phyloP scores from a whole-genome alignment of 2,797 vertebrate genomes.

The Clarias platycephalus region DNA sequence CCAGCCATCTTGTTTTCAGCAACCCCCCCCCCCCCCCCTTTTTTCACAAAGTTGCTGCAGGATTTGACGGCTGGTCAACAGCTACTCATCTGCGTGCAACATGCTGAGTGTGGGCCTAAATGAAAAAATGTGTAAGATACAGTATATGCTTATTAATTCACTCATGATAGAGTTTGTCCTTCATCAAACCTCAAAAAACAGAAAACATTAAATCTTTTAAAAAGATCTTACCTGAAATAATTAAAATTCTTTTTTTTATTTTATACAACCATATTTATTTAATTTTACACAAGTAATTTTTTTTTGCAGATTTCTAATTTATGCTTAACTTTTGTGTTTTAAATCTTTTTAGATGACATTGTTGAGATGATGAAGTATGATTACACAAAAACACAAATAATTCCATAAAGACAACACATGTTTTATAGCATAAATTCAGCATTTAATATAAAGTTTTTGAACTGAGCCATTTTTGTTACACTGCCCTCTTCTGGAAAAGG shows the following conservation, averaged over 20 bases:
- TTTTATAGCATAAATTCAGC: background rate
- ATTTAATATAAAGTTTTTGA: background rate
- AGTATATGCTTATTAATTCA: background rate
- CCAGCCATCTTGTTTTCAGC: slow-evolving; percentile 22
- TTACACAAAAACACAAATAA: background rate
- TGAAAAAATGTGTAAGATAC: background rate
- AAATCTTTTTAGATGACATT: background rate
- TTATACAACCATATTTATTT: background rate
- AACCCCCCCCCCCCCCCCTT: background rate
- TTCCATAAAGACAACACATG: background rate
- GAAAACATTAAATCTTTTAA: background rate
- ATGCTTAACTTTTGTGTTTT: background rate
- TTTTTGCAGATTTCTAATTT: background rate
- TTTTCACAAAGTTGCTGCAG: slow-evolving; percentile 18
- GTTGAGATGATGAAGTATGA: background rate
- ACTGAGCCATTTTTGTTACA: slow-evolving; percentile 45
- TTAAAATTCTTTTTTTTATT: background rate
- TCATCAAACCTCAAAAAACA: background rate
- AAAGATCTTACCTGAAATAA: background rate
- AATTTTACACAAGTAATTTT: no score
- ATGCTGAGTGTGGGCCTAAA: background rate
- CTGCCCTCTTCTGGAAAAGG: slow-evolving; percentile 62
- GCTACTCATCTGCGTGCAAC: slow-evolving; percentile 5
- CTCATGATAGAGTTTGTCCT: background rate
- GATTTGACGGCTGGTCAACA: slow-evolving; percentile 20